Conservation (phyloP, 2,888 invertebrate species). For the Macrosiphum euphorbiae region DNA sequence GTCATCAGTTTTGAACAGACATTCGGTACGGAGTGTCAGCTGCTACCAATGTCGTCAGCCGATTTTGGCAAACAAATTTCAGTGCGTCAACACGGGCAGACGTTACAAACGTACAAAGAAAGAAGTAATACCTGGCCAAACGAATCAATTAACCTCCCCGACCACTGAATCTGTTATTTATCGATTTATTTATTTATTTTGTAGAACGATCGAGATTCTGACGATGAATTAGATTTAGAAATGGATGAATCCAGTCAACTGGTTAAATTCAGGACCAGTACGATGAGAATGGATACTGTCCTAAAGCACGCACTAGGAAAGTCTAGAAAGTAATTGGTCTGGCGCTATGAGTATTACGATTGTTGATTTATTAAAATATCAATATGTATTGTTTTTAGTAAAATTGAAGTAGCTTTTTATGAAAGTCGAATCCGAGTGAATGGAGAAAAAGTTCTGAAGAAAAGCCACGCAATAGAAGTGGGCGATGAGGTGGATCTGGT, state of each 20-base stretch:
- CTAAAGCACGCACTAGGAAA: conserved; percentile 79
- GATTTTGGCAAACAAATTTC: background rate
- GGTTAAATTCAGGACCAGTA: conserved; percentile 76
- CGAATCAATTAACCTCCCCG: background rate
- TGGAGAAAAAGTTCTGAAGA: conserved; percentile 82
- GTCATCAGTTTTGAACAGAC: background rate
- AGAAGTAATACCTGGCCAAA: background rate
- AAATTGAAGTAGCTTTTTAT: conserved; percentile 85
- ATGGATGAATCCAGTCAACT: conserved; percentile 78
- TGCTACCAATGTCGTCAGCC: background rate
- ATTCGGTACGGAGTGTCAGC: background rate
- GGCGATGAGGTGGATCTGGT: conserved; percentile 87
- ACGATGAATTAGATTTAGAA: conserved; percentile 72
- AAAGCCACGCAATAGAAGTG: conserved; percentile 76
- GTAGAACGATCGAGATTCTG: conserved; percentile 70
- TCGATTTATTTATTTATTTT: background rate
- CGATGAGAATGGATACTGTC: conserved; percentile 80
- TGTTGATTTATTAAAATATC: conserved; percentile 38
- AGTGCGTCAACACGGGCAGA: background rate
- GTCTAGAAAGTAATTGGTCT: conserved; percentile 77
- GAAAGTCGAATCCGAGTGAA: conserved; percentile 85
- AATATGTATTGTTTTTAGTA: conserved; percentile 73
- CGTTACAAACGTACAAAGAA: conserved; percentile 56
- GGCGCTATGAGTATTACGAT: conserved; percentile 67
- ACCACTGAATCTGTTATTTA: background rate